phyloP scores from a whole-genome alignment of 2,888 invertebrate genomes.

The Drosophila kanekoi region DNA sequence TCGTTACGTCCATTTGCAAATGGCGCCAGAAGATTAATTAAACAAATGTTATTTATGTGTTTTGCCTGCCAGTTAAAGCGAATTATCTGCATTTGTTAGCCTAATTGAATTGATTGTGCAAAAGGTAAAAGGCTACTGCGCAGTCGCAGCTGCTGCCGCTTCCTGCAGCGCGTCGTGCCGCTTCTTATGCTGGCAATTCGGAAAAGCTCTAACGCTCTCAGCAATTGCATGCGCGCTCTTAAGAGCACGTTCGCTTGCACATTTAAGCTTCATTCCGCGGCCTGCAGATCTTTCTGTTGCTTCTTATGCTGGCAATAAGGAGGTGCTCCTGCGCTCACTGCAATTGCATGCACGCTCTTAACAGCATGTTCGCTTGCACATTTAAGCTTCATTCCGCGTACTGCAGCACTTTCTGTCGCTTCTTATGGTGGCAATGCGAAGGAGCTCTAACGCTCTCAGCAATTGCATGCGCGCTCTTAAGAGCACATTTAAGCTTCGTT shows the following conservation, averaged over 20 bases:
- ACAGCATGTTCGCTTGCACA: too few species aligned
- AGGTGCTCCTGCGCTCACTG: not conserved
- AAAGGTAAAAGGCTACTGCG: conserved; percentile 56
- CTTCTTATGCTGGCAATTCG: too few species aligned
- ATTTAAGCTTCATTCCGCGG: not conserved
- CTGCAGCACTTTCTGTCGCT: not conserved
- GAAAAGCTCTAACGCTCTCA: not conserved
- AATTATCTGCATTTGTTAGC: conserved; percentile 36
- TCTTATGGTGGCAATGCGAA: conserved; percentile 40
- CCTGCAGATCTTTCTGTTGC: too few species aligned
- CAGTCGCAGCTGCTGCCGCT: not conserved
- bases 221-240: conserved; percentile 23
- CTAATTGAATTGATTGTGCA: conserved; percentile 44
- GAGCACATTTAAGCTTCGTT: not conserved
- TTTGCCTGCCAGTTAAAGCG: conserved; percentile 7
- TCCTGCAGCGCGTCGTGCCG: not conserved
- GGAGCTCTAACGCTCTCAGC: conserved; percentile 25
- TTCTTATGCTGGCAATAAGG: too few species aligned
- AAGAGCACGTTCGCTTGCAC: too few species aligned
- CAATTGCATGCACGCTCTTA: conserved; percentile 17
- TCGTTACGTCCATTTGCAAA: conserved; percentile 1
- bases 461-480: conserved; percentile 4
- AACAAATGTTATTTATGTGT: conserved; percentile 26
- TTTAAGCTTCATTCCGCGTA: not conserved
- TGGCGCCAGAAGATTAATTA: conserved; percentile 39